Evolutionary conservation across 1,140 invertebrate species (phyloP).

Genomic region (Glomeris maerens): DNA sequence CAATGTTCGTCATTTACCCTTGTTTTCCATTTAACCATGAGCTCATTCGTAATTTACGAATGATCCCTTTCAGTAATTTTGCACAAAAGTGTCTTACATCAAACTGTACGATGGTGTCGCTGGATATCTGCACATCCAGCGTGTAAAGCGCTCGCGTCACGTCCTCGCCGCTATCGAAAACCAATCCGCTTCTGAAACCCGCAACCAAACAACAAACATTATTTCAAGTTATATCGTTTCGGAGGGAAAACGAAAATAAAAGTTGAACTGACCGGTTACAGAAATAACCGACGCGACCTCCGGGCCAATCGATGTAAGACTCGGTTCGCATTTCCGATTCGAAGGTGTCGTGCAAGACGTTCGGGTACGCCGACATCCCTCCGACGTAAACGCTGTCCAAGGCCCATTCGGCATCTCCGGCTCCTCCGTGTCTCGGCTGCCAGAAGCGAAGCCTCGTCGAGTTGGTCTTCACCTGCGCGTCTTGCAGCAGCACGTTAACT

Average conservation of each 20-base stretch:
- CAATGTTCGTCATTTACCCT: too few relatives aligned
- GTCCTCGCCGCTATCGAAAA: slow-evolving; percentile 25
- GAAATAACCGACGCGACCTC: slow-evolving; percentile 25
- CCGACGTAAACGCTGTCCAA: slow-evolving; percentile 34
- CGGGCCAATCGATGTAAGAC: slow-evolving; percentile 33
- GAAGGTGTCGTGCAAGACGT: slow-evolving; percentile 30
- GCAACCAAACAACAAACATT: too few relatives aligned
- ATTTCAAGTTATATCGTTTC: too few relatives aligned
- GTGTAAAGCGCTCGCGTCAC: slow-evolving; percentile 31
- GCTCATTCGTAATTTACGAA: too few relatives aligned
- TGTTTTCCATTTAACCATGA: too few relatives aligned
- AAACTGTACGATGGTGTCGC: slow-evolving; percentile 34
- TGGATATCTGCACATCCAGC: slow-evolving; percentile 30
- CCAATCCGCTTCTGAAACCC: slow-evolving; percentile 20
- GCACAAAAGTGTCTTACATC: too few relatives aligned
- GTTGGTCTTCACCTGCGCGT: slow-evolving; percentile 25
- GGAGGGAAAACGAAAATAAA: too few relatives aligned
- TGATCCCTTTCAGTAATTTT: too few relatives aligned
- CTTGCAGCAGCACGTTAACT: slow-evolving; percentile 17
- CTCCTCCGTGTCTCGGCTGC: slow-evolving; percentile 32
- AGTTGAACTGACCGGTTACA: slow-evolving; percentile 26
- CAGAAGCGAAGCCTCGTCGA: slow-evolving; percentile 34
- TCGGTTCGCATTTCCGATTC: slow-evolving; percentile 20
- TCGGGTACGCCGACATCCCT: slow-evolving; percentile 28
- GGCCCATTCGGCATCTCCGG: slow-evolving; percentile 30